Conservation (phyloP, 2,888 invertebrate species). For the Panzeria rudis region DNA sequence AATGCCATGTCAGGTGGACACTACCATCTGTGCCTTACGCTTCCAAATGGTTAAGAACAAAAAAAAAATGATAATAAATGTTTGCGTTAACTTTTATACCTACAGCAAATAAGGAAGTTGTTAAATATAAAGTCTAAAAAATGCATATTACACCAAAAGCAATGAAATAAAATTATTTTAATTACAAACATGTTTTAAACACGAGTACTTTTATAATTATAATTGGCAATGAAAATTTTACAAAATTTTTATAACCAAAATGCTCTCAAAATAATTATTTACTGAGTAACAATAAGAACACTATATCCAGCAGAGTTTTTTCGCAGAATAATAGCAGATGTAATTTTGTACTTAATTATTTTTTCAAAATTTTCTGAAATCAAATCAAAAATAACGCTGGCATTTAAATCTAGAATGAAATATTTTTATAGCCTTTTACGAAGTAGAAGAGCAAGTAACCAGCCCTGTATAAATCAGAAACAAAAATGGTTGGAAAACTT, state of each 20-base stretch:
- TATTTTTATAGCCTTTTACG: no score
- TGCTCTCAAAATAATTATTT: background rate
- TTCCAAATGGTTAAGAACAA: background rate
- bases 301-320: background rate
- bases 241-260: background rate
- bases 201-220: background rate
- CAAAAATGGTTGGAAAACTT: no score
- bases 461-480: no score
- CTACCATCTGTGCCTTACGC: background rate
- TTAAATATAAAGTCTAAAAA: conserved; percentile 20
- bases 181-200: background rate
- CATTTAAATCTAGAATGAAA: no score
- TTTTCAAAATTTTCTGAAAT: no score
- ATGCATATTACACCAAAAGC: no score
- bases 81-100: background rate
- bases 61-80: background rate
- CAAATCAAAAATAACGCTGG: no score
- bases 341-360: no score
- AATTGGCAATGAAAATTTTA: background rate
- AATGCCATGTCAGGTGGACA: background rate
- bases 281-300: background rate
- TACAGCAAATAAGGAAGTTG: conserved; percentile 36
- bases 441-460: no score
- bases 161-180: background rate
- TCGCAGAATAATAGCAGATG: no score